Evolutionary conservation across 2,888 invertebrate genomes (phyloP), one percentile per base, ranked within the genome.

Genomic region (Arenicola marina): DNA sequence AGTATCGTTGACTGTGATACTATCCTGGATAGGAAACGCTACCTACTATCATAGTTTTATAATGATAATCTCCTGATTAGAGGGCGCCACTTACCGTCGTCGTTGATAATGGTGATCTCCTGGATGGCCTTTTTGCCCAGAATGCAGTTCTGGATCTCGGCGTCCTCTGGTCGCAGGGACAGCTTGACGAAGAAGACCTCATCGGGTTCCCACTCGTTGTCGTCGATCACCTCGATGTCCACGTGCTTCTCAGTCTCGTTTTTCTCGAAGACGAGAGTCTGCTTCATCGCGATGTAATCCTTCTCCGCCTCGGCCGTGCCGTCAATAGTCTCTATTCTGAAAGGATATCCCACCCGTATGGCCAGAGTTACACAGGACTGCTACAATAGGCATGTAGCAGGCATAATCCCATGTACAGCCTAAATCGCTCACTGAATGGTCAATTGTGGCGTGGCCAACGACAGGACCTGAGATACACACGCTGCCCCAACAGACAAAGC

Each of bases 151-250:
- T 63, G n/a, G 31, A 51, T 51, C 53, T 56, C 34, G 3, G 59
- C 51, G 21, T 68, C 61, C n/a, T 56, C 51, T 2, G 70, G 58
- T 24, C 68, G 68, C 11, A 71, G 56, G 4, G 63, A 56, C 3
- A 88, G 74, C 71, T 87, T 86, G 28, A 88, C 84, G 28, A 68
- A 68, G 78, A 88, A 88, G 66, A 87, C 86, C 76, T 88, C 87
- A 74, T 87, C 87, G 0, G 87, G 87, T 76, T 88, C 87, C 87
- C 87, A 88, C 65, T 87, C 86, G 63, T 86, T 86, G 70, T 87
- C 87, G 62, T 87, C 85, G 7, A 87, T 80, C 62, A 88, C 86
- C 66, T 85, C 85, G 1, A 88, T 80, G 31, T 78, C 78, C 15
- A 87, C 72, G 67, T 83, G 77, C 73, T 86, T 86, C 65, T 85